phyloP scores from a whole-genome alignment of 92 coral and sea anemone genomes.

The Pocillopora meandrina region DNA sequence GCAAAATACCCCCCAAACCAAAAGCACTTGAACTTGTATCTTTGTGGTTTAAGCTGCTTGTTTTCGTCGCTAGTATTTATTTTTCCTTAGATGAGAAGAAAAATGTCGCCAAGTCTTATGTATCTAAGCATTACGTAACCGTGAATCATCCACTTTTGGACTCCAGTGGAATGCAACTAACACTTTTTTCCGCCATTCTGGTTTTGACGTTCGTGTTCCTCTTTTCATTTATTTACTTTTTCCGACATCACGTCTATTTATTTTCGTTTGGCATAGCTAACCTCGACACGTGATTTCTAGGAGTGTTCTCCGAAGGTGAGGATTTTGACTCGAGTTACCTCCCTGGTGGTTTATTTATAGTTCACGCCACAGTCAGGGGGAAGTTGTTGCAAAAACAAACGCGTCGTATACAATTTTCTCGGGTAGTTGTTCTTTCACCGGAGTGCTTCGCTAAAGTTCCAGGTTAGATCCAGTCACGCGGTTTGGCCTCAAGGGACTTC shows the following conservation, averaged over 20 bases:
- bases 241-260: not conserved
- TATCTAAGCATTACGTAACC: no score
- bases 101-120: not conserved
- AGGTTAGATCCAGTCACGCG: not conserved
- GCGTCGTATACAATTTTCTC: not conserved
- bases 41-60: not conserved
- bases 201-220: no score
- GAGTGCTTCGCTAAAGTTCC: not conserved
- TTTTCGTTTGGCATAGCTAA: not conserved
- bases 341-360: slow-evolving; percentile 7
- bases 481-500: not conserved
- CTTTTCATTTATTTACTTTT: no score
- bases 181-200: no score
- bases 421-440: not conserved
- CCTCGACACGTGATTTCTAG: no score
- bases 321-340: not conserved
- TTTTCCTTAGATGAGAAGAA: not conserved
- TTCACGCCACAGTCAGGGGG: not conserved
- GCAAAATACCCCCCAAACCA: not conserved
- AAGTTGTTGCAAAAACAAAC: not conserved
- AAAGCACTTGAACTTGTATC: slow-evolving; percentile 1
- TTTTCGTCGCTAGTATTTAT: not conserved
- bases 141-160: no score
- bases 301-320: not conserved
- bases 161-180: no score